Evolutionary conservation across 2,113 vertebrate species (phyloP), one percentile per base, ranked within the genome.

Genomic region (Macaca mulatta): DNA sequence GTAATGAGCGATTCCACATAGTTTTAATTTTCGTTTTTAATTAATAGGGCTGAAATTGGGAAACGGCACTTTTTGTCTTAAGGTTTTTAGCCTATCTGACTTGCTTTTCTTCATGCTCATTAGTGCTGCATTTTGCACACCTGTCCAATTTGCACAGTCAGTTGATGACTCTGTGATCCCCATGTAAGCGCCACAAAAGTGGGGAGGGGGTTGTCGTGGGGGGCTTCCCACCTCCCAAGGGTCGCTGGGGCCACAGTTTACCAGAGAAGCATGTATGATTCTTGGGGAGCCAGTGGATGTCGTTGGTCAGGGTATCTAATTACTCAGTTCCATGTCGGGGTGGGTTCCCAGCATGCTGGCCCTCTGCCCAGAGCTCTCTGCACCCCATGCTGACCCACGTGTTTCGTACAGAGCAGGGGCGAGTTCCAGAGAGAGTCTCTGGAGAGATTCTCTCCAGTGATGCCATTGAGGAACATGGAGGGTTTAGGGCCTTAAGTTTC

Each of bases 121-220:
- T 43, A 32, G 40, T 16, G 11, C 95, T 97, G 83, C 25, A 5
- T 81, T 84, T 55, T 75, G 67, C 79, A 82, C 30, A 0, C 67
- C 89, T 40, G 16, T 48, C 78, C 95, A 1, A 17, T 96, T 92
- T 89, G 91, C 17, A 11, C 12, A 22, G 22, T 86, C 57, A 64
- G 83, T 74, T 79, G 94, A 8, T 50, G 88, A 30, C 11, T 30
- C 82, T 6, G 16, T 2, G 0, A 70, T 35, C 93, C 67, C 43
- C 12, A 0, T 10, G 5, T 14, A 17, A n/a, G 0, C 5, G 0
- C 61, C 27, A 6, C 61, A 64, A 64, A 64, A 64, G 59, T 3
- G 1, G 59, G 57, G 59, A 3, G 18, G 18, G 52, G 52, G 18
- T 6, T 35, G 70, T 20, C 0, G 20, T 20, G 30, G n/a, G 90